Evolutionary conservation across 2,797 vertebrate genomes (phyloP).

Genomic region (Sebastes hubbsi): DNA sequence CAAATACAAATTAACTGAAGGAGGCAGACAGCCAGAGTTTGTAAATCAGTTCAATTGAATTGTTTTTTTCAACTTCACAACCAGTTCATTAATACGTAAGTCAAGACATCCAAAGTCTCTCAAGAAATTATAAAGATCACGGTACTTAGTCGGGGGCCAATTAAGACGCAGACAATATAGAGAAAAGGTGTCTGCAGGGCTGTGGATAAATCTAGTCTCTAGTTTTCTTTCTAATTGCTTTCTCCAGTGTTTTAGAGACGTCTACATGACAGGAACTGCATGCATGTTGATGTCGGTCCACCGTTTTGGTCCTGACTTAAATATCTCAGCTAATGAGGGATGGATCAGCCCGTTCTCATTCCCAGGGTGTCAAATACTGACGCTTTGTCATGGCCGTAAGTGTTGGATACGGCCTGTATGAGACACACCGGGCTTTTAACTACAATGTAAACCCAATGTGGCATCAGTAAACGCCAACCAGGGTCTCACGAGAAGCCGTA

Average conservation of each 20-base stretch:
- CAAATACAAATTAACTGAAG: conserved; percentile 43
- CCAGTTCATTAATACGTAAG: conserved; percentile 24
- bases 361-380: too few relatives aligned
- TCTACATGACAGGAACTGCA: background rate
- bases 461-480: too few relatives aligned
- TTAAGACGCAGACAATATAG: conserved; percentile 17
- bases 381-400: too few relatives aligned
- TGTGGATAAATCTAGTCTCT: conserved; percentile 3
- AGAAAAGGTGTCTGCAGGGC: background rate
- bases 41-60: conserved; percentile 46
- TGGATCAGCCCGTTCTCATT: too few relatives aligned
- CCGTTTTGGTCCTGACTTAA: background rate
- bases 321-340: background rate
- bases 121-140: conserved; percentile 20
- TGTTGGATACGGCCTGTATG: too few relatives aligned
- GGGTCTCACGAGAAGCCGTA: too few relatives aligned
- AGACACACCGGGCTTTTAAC: too few relatives aligned
- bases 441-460: too few relatives aligned
- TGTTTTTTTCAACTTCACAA: conserved; percentile 33
- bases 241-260: background rate
- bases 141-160: conserved; percentile 30
- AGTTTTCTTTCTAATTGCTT: conserved; percentile 11
- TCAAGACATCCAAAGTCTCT: conserved; percentile 23
- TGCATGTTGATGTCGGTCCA: background rate
- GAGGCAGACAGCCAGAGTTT: conserved; percentile 38